Evolutionary conservation across 2,888 invertebrate species (phyloP).

Genomic region (Torymus tubicola): DNA sequence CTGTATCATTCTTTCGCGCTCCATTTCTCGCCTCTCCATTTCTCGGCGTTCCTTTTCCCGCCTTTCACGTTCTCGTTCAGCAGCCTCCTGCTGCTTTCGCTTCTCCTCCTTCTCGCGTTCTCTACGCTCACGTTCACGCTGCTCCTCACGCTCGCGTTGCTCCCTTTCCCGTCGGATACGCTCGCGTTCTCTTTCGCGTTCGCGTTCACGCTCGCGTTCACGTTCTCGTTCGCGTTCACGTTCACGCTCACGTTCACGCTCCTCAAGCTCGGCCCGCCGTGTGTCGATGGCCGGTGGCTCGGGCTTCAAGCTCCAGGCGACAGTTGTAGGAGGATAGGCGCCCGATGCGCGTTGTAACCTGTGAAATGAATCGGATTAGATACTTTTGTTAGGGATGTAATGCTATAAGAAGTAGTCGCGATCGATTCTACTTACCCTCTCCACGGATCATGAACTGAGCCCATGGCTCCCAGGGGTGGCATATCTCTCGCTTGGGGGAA

Average conservation of each 20-base stretch:
- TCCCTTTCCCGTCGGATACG: slow-evolving; percentile 50
- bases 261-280: slow-evolving; percentile 81
- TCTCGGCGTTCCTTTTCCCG: slow-evolving; percentile 69
- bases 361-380: slow-evolving; percentile 2
- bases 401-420: not conserved
- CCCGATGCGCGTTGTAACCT: slow-evolving; percentile 80
- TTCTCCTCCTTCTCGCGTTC: slow-evolving; percentile 76
- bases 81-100: slow-evolving; percentile 67
- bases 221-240: slow-evolving; percentile 75
- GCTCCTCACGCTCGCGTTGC: slow-evolving; percentile 73
- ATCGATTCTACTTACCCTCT: slow-evolving; percentile 77
- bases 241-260: slow-evolving; percentile 75
- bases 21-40: slow-evolving; percentile 69
- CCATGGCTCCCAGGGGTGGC: slow-evolving; percentile 77
- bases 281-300: slow-evolving; percentile 80
- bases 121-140: slow-evolving; percentile 70
- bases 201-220: slow-evolving; percentile 69
- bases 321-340: slow-evolving; percentile 79
- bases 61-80: slow-evolving; percentile 68
- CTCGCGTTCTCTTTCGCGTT: slow-evolving; percentile 52
- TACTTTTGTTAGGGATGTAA: not conserved
- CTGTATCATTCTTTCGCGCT: slow-evolving; percentile 77
- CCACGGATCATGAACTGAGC: slow-evolving; percentile 83
- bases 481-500: slow-evolving; percentile 82
- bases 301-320: slow-evolving; percentile 83